Evolutionary conservation across 1,140 invertebrate species (phyloP).

Genomic region (Nymphalis io): DNA sequence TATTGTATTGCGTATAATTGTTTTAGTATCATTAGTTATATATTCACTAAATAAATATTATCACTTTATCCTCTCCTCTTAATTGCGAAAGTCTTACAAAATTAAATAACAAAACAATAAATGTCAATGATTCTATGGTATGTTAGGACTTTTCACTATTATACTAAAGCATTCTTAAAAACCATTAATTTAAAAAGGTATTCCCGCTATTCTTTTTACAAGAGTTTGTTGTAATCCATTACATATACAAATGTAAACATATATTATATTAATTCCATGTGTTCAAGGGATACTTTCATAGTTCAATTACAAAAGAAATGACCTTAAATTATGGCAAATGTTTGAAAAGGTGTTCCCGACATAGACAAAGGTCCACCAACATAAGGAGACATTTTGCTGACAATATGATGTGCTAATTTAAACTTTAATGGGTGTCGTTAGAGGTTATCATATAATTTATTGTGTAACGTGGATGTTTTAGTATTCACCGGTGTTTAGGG

Average conservation of each 20-base stretch:
- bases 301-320: conserved; percentile 56
- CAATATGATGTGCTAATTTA: conserved; percentile 14
- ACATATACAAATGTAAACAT: background rate
- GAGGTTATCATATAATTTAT: conserved; percentile 16
- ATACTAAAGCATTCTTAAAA: too few relatives aligned
- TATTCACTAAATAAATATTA: too few relatives aligned
- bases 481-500: conserved; percentile 42
- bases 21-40: too few relatives aligned
- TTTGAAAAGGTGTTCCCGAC: conserved; percentile 54
- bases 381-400: conserved; percentile 9
- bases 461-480: conserved; percentile 12
- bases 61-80: too few relatives aligned
- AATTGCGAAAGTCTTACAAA: too few relatives aligned
- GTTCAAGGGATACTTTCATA: conserved; percentile 1
- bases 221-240: too few relatives aligned
- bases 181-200: too few relatives aligned
- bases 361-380: conserved; percentile 50
- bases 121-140: too few relatives aligned
- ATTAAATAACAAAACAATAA: too few relatives aligned
- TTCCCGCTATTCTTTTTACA: too few relatives aligned
- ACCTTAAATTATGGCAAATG: conserved; percentile 58
- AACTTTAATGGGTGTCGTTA: conserved; percentile 20
- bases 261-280: background rate
- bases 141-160: too few relatives aligned
- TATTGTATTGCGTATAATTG: too few relatives aligned